Base-by-base conservation (phyloP, 2,797 vertebrate species). In the Australoheros facetus region DNA sequence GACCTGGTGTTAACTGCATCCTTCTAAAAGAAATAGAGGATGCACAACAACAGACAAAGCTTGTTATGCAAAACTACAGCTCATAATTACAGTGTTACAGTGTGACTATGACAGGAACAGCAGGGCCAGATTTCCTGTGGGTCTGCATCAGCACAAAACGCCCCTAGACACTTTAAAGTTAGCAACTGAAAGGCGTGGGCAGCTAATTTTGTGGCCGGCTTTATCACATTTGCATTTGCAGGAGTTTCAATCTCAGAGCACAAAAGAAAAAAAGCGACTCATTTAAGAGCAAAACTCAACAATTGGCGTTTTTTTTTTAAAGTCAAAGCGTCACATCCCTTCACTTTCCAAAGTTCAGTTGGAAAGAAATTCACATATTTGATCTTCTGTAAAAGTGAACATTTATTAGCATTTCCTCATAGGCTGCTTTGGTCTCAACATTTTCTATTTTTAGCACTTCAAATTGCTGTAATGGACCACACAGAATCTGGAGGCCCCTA, bases 1-100 rank as follows among this genome's bases (percentile, higher is more conserved):
- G 90, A 85, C 26, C 16, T 28, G 81, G 87, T 89, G 57, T 48
- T 54, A 45, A 73, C 8, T 30, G 71, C 51, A 56, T 73, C 74
- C 23, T 75, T 19, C n/a, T 4, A 78, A 73, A 48, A 66, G 21
- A 66, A 69, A 42, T 30, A 10, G 16, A 51, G 16, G 26, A 48
- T 17, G 42, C 62, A 30, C 23, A 30, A 48, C 42, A 51, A 70
- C 72, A 39, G 62, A 62, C 32, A n/a, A 56, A 21, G 37, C 55
- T 48, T 37, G 32, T 73, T 30, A 73, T 77, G 16, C 72, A 39
- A 56, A 75, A 21, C 57, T 7, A 30, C 56, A 75, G 30, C 48
- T 51, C 39, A 69, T 69, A 28, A 66, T 23, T 73, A 34, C 58
- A 73, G 71, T 34, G 57, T 64, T 19, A 62, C 34, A 45, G 60